Evolutionary conservation across 2,888 invertebrate species (phyloP).

Genomic region (Metallyticus violacea): DNA sequence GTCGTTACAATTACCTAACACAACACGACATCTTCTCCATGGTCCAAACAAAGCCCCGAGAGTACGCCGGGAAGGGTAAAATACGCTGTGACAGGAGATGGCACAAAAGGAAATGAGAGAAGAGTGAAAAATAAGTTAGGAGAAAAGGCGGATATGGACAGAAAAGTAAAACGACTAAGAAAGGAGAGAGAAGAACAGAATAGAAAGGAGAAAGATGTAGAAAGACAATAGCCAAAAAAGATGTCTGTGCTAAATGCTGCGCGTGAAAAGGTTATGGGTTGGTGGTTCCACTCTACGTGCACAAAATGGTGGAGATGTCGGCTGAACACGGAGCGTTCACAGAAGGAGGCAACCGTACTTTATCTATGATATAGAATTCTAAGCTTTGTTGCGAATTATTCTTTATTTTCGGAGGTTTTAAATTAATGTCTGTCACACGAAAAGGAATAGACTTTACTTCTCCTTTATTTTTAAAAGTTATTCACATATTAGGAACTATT

Average conservation of each 20-base stretch:
- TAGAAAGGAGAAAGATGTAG: background rate
- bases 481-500: too few relatives aligned
- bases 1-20: background rate
- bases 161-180: too few relatives aligned
- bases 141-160: background rate
- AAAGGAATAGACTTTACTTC: too few relatives aligned
- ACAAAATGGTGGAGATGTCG: background rate
- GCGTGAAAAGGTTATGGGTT: background rate
- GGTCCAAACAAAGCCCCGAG: background rate
- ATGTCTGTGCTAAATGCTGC: too few relatives aligned
- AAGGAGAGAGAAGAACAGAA: too few relatives aligned
- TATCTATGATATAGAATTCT: too few relatives aligned
- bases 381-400: too few relatives aligned
- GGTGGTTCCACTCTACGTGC: background rate
- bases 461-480: too few relatives aligned
- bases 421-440: too few relatives aligned
- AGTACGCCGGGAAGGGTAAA: background rate
- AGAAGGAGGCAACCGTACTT: too few relatives aligned
- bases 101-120: background rate
- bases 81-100: background rate
- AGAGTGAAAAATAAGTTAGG: background rate
- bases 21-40: background rate
- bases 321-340: background rate
- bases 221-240: background rate
- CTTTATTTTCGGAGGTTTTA: too few relatives aligned